Conservation (phyloP, 2,888 invertebrate genomes). For the Cheilosia impressa region DNA sequence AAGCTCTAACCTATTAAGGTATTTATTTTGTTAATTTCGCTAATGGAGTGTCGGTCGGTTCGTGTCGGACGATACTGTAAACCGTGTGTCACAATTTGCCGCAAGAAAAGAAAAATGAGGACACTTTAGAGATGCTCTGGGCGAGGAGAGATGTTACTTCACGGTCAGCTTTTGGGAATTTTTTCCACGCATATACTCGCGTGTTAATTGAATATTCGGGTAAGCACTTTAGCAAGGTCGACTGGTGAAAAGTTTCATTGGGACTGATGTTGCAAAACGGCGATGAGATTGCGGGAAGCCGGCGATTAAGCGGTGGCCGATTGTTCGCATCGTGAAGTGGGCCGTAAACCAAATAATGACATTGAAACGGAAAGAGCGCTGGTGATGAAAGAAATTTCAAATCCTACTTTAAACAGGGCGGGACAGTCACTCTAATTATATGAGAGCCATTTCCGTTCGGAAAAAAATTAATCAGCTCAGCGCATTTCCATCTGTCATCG, state of each 20-base stretch:
- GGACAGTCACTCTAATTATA: too few relatives aligned
- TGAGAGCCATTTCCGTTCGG: too few relatives aligned
- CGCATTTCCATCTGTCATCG: too few relatives aligned
- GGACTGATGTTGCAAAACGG: conserved; percentile 5
- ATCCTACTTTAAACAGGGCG: too few relatives aligned
- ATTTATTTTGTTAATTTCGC: conserved; percentile 49
- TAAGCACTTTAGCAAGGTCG: conserved; percentile 31
- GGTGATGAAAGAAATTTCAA: too few relatives aligned
- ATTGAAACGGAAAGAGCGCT: too few relatives aligned
- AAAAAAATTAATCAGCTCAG: too few relatives aligned
- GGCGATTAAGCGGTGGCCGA: too few relatives aligned
- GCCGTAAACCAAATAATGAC: too few relatives aligned
- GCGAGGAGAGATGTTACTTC: conserved; percentile 15
- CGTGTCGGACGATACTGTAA: not conserved
- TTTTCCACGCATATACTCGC: not conserved
- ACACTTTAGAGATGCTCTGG: conserved; percentile 25
- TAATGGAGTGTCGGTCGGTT: conserved; percentile 23
- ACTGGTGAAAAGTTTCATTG: conserved; percentile 8
- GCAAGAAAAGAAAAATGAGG: conserved; percentile 1
- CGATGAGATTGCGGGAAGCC: not conserved
- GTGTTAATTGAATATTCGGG: conserved; percentile 9
- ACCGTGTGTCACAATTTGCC: conserved; percentile 35
- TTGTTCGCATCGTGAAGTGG: too few relatives aligned
- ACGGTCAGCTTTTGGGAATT: conserved; percentile 10
- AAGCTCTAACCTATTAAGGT: conserved; percentile 17